phyloP scores from a whole-genome alignment of 2,113 vertebrate genomes.

The Saccopteryx leptura region DNA sequence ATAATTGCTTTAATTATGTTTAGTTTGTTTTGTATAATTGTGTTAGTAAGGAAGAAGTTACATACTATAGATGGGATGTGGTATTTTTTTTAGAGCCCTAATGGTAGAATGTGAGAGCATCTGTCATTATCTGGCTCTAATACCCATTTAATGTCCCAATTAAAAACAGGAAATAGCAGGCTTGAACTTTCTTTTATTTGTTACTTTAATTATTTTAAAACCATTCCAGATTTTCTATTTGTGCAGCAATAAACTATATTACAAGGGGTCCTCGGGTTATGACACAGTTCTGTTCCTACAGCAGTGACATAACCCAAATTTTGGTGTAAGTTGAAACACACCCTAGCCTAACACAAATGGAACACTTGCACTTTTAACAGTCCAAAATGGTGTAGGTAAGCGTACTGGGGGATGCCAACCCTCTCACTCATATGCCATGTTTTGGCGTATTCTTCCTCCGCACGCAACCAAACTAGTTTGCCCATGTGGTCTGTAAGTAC shows the following conservation, averaged over 20 bases:
- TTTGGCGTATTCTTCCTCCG: too few species aligned
- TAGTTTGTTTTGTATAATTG: neutral
- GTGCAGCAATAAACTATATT: neutral
- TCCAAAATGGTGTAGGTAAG: too few species aligned
- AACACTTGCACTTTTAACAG: too few species aligned
- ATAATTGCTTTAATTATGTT: conserved; percentile 4
- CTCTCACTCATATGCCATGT: too few species aligned
- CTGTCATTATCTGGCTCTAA: neutral
- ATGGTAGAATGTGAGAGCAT: neutral
- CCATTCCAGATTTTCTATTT: neutral
- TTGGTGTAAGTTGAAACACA: too few species aligned
- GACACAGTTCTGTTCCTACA: too few species aligned
- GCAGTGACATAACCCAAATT: too few species aligned
- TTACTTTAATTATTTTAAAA: conserved; percentile 16
- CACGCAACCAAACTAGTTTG: too few species aligned
- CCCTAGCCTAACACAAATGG: too few species aligned
- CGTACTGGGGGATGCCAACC: too few species aligned
- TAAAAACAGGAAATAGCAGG: neutral
- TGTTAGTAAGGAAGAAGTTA: neutral
- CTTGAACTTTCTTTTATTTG: conserved; percentile 2
- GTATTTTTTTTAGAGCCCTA: neutral
- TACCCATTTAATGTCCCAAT: neutral
- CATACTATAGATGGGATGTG: neutral
- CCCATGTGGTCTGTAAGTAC: too few species aligned
- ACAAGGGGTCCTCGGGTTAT: too few species aligned